Percentiles rank a stretch among this genome's conserved stretches.
Evolutionary conservation across 2,797 vertebrate species (phyloP).

Genomic region (Cirrhinus mrigala): DNA sequence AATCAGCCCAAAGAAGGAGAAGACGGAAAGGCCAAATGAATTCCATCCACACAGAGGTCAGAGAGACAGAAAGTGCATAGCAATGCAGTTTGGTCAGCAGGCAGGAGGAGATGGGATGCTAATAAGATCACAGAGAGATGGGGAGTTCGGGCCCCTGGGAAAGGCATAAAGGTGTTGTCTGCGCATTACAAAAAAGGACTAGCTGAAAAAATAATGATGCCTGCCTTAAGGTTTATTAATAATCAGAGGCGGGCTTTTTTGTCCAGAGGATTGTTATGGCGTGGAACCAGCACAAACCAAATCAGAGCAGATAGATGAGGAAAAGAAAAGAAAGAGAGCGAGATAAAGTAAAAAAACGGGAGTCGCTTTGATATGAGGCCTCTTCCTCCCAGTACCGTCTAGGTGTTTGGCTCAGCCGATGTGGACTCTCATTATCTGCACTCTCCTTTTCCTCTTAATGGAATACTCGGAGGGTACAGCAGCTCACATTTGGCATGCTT

Average conservation of each 20-base stretch:
- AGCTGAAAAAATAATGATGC: slow-evolving; percentile 94
- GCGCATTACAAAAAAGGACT: slow-evolving; percentile 90
- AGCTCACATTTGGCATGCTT: slow-evolving; percentile 46
- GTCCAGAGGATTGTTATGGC: slow-evolving; percentile 75
- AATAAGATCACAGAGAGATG: slow-evolving; percentile 93
- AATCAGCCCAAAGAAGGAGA: slow-evolving; percentile 74
- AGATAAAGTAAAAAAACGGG: slow-evolving; percentile 56
- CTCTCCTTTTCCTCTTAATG: slow-evolving; percentile 61
- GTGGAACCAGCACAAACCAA: slow-evolving; percentile 74
- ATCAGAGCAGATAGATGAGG: slow-evolving; percentile 66
- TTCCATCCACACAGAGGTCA: slow-evolving; percentile 91
- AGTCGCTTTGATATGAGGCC: slow-evolving; percentile 47
- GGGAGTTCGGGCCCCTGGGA: slow-evolving; percentile 87
- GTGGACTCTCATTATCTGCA: slow-evolving; percentile 58
- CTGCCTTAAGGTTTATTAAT: slow-evolving; percentile 90
- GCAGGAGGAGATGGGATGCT: slow-evolving; percentile 88
- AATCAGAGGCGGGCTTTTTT: slow-evolving; percentile 85
- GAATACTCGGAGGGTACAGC: slow-evolving; percentile 44
- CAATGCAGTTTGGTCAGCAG: slow-evolving; percentile 90
- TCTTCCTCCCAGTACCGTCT: slow-evolving; percentile 57
- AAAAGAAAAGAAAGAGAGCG: slow-evolving; percentile 55
- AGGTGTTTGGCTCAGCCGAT: slow-evolving; percentile 57
- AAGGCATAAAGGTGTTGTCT: slow-evolving; percentile 88
- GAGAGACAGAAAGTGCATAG: slow-evolving; percentile 92
- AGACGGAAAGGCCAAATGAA: slow-evolving; percentile 83